phyloP scores from a whole-genome alignment of 2,113 vertebrate genomes.

The Neodon shergylaensis region DNA sequence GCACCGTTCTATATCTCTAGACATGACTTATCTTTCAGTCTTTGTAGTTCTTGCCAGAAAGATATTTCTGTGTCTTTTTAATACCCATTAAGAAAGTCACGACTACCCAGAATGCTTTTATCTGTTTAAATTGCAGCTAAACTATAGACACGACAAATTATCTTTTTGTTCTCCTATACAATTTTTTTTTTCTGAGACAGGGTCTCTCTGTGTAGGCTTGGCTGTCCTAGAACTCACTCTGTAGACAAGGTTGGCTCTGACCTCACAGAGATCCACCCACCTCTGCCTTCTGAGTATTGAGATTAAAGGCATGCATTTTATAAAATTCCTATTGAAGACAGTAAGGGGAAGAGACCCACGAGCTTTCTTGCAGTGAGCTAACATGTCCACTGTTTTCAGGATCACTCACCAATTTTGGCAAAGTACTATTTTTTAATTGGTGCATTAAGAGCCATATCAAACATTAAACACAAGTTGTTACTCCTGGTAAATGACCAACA shows the following conservation, averaged over 20 bases:
- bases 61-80: background rate
- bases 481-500: background rate
- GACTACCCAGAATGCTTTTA: background rate
- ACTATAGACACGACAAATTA: background rate
- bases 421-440: background rate
- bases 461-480: background rate
- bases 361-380: background rate
- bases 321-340: background rate
- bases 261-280: background rate
- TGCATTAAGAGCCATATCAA: background rate
- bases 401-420: background rate
- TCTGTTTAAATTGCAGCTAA: background rate
- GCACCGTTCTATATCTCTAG: background rate
- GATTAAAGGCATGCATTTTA: background rate
- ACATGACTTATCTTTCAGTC: background rate
- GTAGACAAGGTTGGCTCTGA: background rate
- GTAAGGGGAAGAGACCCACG: background rate
- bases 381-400: background rate
- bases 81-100: background rate
- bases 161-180: background rate
- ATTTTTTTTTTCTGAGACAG: background rate
- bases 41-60: background rate
- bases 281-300: background rate
- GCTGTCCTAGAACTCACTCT: background rate
- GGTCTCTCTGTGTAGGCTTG: background rate